Evolutionary conservation across 2,113 vertebrate species (phyloP).

Genomic region (Paraplagusia blochii): DNA sequence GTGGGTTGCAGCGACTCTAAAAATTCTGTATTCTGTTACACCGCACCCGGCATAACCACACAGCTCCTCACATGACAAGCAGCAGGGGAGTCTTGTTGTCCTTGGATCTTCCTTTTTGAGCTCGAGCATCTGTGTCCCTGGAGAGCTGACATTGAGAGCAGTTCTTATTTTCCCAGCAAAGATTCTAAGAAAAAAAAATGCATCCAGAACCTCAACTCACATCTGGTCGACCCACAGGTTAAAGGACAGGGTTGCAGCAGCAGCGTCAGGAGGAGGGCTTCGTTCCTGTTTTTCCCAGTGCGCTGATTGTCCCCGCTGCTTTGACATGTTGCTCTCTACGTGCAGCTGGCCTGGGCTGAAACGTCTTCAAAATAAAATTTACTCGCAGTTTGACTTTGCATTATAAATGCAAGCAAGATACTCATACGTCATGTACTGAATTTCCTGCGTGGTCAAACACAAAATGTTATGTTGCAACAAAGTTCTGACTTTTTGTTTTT

Average conservation of each 20-base stretch:
- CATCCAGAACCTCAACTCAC: constrained; percentile 56
- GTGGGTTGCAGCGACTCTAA: constrained; percentile 46
- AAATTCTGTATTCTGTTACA: constrained; percentile 58
- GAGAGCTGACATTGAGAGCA: constrained; percentile 44
- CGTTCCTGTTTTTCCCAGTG: constrained; percentile 39
- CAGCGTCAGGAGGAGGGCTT: constrained; percentile 32
- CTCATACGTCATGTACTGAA: background rate
- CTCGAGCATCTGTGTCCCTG: constrained; percentile 61
- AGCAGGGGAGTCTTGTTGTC: constrained; percentile 53
- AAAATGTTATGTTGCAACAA: background rate
- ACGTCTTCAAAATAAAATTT: background rate
- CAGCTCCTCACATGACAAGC: constrained; percentile 53
- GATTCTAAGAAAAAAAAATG: constrained; percentile 58
- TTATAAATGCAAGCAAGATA: background rate
- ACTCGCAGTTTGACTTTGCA: background rate
- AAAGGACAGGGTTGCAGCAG: constrained; percentile 32
- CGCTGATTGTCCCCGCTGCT: constrained; percentile 19
- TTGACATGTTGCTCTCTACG: constrained; percentile 11
- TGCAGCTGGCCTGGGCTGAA: constrained; percentile 2
- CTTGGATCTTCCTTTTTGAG: constrained; percentile 50
- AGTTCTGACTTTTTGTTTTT: background rate
- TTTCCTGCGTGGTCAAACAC: background rate
- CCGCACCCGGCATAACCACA: constrained; percentile 36
- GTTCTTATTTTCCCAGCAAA: constrained; percentile 59
- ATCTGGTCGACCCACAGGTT: constrained; percentile 67